Evolutionary conservation across 2,797 vertebrate species (phyloP).

Genomic region (Leptatherina wallacei): DNA sequence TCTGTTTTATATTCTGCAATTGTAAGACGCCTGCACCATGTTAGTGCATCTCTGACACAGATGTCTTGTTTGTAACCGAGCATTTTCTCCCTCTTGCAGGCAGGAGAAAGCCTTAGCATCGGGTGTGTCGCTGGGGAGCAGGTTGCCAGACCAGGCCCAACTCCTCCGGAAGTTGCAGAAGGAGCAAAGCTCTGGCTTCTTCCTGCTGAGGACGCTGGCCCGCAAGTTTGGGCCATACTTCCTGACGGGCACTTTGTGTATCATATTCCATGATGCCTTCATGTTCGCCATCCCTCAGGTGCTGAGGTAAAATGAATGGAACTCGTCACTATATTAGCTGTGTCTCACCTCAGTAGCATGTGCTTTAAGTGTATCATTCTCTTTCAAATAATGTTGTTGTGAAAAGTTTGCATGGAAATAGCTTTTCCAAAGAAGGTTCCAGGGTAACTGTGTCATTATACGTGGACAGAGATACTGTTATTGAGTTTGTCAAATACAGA

Average conservation of each 20-base stretch:
- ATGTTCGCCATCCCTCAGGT: conserved; percentile 92
- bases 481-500: conserved; percentile 43
- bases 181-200: conserved; percentile 79
- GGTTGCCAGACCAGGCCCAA: conserved; percentile 85
- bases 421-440: conserved; percentile 11
- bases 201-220: conserved; percentile 86
- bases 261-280: conserved; percentile 89
- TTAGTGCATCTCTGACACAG: conserved; percentile 46
- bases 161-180: conserved; percentile 86
- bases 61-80: conserved; percentile 49
- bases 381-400: conserved; percentile 1
- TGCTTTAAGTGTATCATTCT: not conserved
- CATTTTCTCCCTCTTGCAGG: conserved; percentile 63
- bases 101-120: conserved; percentile 80
- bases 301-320: conserved; percentile 85
- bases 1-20: conserved; percentile 62
- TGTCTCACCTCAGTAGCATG: not conserved
- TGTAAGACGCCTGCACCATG: conserved; percentile 42
- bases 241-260: conserved; percentile 87
- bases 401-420: not conserved
- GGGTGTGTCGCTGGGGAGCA: conserved; percentile 74
- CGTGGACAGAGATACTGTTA: conserved; percentile 45
- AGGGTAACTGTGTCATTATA: conserved; percentile 33
- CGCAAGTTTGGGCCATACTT: conserved; percentile 88
- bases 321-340: not conserved